A percentile compares a stretch with the other conserved stretches of the same genome.
These are phyloP conservation scores for Prionace glauca DNA, from an alignment of 2,797 vertebrate species.

Conservation along the genomic window DNA sequence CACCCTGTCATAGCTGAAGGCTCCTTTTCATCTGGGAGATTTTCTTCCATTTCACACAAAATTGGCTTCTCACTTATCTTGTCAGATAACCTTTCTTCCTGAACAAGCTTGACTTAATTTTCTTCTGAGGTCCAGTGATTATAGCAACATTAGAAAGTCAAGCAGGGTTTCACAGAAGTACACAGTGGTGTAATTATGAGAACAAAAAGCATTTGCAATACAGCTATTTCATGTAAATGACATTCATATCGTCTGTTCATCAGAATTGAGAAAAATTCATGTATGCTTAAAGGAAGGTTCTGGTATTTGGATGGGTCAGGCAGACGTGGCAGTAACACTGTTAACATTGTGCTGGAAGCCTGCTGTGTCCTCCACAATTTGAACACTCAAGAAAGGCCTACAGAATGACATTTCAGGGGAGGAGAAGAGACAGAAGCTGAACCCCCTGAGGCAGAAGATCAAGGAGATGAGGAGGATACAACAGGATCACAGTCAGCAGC, in stretches of 20 bases:
- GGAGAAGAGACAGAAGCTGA: not conserved
- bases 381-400: not conserved
- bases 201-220: not conserved
- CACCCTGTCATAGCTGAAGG: not conserved
- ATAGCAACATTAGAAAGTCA: not conserved
- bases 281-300: not conserved
- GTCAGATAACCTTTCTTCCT: not conserved
- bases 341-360: not conserved
- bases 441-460: not conserved
- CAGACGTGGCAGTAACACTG: not conserved
- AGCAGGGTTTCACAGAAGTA: not conserved
- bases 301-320: not conserved
- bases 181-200: not conserved
- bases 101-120: constrained; percentile 24
- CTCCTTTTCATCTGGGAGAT: not conserved
- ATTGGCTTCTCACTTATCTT: constrained; percentile 15
- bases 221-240: not conserved
- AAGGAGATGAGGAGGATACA: not conserved
- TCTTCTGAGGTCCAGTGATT: not conserved
- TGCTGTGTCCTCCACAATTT: not conserved
- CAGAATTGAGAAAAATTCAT: not conserved
- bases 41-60: constrained; percentile 16
- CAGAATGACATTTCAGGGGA: not conserved
- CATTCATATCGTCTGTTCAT: not conserved
- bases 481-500: not conserved